phyloP scores from a whole-genome alignment of 2,888 invertebrate genomes.

The Epiblema foenella region DNA sequence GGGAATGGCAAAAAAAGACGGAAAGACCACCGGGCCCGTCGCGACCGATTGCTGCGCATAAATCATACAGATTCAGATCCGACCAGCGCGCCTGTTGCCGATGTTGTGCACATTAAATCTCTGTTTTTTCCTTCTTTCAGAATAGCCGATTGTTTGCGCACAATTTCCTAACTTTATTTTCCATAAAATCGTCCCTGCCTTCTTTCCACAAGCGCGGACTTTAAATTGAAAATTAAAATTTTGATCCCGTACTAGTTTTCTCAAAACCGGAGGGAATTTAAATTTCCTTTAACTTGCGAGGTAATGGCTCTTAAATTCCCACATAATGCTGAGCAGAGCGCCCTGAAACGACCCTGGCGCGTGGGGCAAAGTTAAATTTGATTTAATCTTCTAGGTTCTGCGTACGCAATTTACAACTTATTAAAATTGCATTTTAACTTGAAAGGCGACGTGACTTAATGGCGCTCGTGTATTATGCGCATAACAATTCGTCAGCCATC shows the following conservation, averaged over 20 bases:
- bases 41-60: constrained; percentile 67
- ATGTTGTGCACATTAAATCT: constrained; percentile 62
- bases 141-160: constrained; percentile 48
- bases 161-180: constrained; percentile 15
- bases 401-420: constrained; percentile 45
- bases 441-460: constrained; percentile 38
- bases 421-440: constrained; percentile 44
- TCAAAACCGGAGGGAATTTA: constrained; percentile 43
- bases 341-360: constrained; percentile 43
- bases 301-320: constrained; percentile 45
- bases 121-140: constrained; percentile 48
- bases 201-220: constrained; percentile 37
- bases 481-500: constrained; percentile 33
- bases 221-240: constrained; percentile 44
- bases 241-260: constrained; percentile 43
- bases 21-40: constrained; percentile 43
- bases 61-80: constrained; percentile 74
- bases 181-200: constrained; percentile 22
- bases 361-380: constrained; percentile 44
- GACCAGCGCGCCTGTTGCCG: constrained; percentile 59
- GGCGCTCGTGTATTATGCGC: constrained; percentile 37
- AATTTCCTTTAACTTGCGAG: constrained; percentile 45
- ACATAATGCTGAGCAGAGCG: constrained; percentile 45
- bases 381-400: constrained; percentile 44
- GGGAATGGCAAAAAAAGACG: constrained; percentile 41